Conservation (phyloP, 2,113 vertebrate genomes). For the Panurus biarmicus region DNA sequence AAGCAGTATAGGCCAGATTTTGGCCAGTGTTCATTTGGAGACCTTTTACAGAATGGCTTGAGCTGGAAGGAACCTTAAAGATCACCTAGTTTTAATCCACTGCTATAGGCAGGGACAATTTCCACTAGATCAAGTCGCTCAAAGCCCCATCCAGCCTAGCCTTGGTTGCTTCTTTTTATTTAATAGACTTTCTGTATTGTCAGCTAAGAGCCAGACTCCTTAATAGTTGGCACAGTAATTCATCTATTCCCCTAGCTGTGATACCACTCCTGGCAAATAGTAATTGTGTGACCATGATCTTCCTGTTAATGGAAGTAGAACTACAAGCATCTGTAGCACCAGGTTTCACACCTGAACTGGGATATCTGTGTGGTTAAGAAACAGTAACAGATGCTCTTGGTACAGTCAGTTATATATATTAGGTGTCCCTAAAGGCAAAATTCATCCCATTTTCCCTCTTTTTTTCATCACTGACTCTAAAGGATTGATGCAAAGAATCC, state of each 20-base stretch:
- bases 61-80: neutral
- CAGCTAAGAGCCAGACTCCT: neutral
- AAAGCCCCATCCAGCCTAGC: neutral
- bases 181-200: neutral
- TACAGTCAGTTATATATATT: fast-evolving
- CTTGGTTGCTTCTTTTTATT: neutral
- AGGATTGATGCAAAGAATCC: neutral
- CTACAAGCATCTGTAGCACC: neutral
- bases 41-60: neutral
- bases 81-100: neutral
- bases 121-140: neutral
- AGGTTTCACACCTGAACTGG: neutral
- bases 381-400: neutral
- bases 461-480: neutral
- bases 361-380: neutral
- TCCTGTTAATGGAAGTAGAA: neutral
- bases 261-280: neutral
- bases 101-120: neutral
- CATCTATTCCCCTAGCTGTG: neutral
- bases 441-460: neutral
- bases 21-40: neutral
- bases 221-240: neutral
- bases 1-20: neutral
- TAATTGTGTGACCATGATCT: neutral
- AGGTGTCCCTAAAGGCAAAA: neutral